These are phyloP conservation scores for Helicoverpa zea DNA, from an alignment of 1,140 invertebrate species.

Conservation along the genomic window DNA sequence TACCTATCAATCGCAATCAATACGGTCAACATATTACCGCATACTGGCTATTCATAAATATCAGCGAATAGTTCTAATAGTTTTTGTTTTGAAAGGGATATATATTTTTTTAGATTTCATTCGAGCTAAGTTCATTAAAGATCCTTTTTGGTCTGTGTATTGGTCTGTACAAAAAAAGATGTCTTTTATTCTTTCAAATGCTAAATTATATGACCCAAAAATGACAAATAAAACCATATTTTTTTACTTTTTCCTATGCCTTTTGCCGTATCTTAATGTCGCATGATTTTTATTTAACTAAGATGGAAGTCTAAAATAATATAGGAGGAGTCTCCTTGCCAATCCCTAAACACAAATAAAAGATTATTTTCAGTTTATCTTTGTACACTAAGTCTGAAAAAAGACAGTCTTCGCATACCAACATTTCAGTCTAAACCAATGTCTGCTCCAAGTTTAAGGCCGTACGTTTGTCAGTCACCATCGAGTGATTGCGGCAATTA, in stretches of 20 bases:
- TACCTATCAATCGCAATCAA: slow-evolving; percentile 40
- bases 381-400: no score
- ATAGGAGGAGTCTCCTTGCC: no score
- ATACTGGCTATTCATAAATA: neutral
- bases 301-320: no score
- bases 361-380: no score
- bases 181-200: no score
- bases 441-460: slow-evolving; percentile 44
- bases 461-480: slow-evolving; percentile 61
- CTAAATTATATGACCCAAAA: no score
- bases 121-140: neutral
- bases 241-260: no score
- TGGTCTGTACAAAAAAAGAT: no score
- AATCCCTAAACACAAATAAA: no score
- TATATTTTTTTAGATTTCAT: neutral
- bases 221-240: no score
- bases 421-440: slow-evolving; percentile 10
- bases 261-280: no score
- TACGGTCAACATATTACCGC: slow-evolving; percentile 16
- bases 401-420: neutral
- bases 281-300: no score
- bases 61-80: neutral
- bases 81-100: neutral
- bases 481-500: slow-evolving; percentile 60
- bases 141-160: neutral